These are phyloP conservation scores for Capitella teleta DNA, from an alignment of 1,140 invertebrate genomes.

Conservation along the genomic window DNA sequence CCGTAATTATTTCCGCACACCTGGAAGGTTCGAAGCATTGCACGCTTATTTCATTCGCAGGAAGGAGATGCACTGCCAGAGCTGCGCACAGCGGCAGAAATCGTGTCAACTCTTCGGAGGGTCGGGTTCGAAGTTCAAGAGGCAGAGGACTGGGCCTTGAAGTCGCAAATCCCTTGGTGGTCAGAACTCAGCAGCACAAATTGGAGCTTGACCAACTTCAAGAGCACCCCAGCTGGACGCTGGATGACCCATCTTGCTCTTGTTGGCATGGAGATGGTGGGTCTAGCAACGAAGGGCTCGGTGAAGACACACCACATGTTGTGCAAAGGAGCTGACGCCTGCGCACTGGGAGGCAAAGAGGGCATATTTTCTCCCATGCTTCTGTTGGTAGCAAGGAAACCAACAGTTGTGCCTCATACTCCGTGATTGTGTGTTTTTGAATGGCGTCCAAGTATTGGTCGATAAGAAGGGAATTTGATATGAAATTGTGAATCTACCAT, in stretches of 20 bases:
- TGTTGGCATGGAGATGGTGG: not conserved
- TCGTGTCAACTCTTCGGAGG: not conserved
- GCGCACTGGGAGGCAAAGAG: not conserved
- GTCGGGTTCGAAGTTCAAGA: slow-evolving; percentile 5
- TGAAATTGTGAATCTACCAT: no score
- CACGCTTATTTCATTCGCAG: not conserved
- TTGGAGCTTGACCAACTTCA: slow-evolving; percentile 1
- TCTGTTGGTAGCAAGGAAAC: slow-evolving; percentile 4
- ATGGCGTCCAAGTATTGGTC: no score
- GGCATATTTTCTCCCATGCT: slow-evolving; percentile 9
- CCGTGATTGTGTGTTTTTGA: no score
- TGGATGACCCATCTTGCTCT: slow-evolving; percentile 2
- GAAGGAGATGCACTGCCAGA: slow-evolving; percentile 6
- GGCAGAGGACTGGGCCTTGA: not conserved
- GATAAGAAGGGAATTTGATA: no score
- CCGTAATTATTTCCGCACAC: no score
- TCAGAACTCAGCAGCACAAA: not conserved
- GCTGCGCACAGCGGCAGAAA: not conserved
- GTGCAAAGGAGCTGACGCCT: slow-evolving; percentile 7
- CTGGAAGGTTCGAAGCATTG: no score
- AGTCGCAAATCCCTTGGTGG: slow-evolving; percentile 1
- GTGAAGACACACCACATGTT: slow-evolving; percentile 2
- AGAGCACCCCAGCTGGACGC: not conserved
- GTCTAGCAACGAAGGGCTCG: slow-evolving; percentile 3
- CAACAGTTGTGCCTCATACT: no score